Percentiles rank a stretch among this genome's conserved stretches.
Conservation (phyloP, 1,140 invertebrate genomes). For the Alviniconcha marisindica region DNA sequence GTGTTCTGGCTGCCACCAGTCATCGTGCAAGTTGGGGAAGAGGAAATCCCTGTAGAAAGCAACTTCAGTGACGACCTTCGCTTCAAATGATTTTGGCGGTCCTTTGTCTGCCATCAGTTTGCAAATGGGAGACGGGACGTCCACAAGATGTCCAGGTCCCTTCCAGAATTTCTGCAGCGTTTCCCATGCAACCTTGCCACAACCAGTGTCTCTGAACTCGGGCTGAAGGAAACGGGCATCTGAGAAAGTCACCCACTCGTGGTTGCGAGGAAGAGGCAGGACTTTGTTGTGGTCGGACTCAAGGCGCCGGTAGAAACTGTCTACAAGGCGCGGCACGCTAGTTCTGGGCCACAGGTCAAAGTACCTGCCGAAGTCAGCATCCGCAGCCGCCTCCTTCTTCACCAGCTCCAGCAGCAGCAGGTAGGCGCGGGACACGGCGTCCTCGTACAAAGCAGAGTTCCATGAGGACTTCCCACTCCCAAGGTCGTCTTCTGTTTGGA, state of each 20-base stretch:
- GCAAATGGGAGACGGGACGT: slow-evolving; percentile 28
- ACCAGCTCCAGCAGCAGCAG: slow-evolving; percentile 24
- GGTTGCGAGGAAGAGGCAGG: neutral
- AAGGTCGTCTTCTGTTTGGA: slow-evolving; percentile 49
- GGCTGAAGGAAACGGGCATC: slow-evolving; percentile 24
- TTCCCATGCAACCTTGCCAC: slow-evolving; percentile 28
- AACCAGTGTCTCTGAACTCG: slow-evolving; percentile 17
- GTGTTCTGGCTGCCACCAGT: slow-evolving; percentile 26
- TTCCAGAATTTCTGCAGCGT: slow-evolving; percentile 36
- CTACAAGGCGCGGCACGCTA: neutral
- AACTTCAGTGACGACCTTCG: neutral
- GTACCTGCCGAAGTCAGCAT: neutral
- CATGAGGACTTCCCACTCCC: slow-evolving; percentile 45
- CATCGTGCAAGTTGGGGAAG: slow-evolving; percentile 33
- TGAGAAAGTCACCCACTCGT: slow-evolving; percentile 16
- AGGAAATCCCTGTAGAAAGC: slow-evolving; percentile 32
- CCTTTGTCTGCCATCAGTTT: neutral
- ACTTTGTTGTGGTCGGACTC: neutral
- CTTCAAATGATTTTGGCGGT: neutral
- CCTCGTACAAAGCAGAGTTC: slow-evolving; percentile 55
- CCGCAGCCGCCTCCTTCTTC: neutral
- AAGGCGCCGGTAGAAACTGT: slow-evolving; percentile 32
- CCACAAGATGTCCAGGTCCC: neutral
- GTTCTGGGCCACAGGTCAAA: slow-evolving; percentile 36
- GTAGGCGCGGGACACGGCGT: slow-evolving; percentile 29